Base-by-base conservation (phyloP, 23 tunicate genomes). In the Aplidium turbinatum region DNA sequence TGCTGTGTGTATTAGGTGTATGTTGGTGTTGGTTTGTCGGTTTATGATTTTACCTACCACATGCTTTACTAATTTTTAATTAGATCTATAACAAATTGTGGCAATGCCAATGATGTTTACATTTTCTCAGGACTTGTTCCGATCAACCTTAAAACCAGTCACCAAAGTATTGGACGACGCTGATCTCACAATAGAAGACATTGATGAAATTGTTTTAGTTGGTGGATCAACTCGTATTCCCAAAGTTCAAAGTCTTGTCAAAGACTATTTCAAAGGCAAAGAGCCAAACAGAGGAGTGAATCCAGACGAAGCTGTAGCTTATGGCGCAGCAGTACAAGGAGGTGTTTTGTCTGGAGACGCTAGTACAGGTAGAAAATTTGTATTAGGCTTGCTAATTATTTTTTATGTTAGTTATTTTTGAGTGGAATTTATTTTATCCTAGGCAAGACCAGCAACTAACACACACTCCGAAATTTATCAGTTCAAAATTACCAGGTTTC, bases 301-400 rank as follows among this genome's bases (percentile, higher is more conserved):
- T 57, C 86, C 86, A 7, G 86, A 81, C 52, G 86, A 81, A 38
- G 86, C 86, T n/a, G 86, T 81, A 6, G 86, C 86, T 6, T 81
- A 81, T 30, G 86, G 86, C 35, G 84, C 84, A 11, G 84, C 84
- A 4, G 84, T 79, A 11, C 84, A 79, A 58, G 86, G 80, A 42
- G 86, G 81, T 31, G 71, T 81, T 56, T 31, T 81, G 4, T 72
- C 80, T 3, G 86, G 86, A 1, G 80, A 73, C 27, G 31, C 72
- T 28, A 30, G 73, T 16, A 63, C 82, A 0, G 72, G 82, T 63
- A 74, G n/a, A n/a, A n/a, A n/a, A n/a, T n/a, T n/a, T n/a, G n/a
- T n/a, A n/a, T n/a, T n/a, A n/a, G n/a, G n/a, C n/a, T n/a, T n/a
- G n/a, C n/a, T n/a, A n/a, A n/a, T n/a, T n/a, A n/a, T n/a, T n/a